Evolutionary conservation across 2,797 vertebrate genomes (phyloP), one percentile per base, ranked within the genome.

Genomic region (Sardinella longiceps): DNA sequence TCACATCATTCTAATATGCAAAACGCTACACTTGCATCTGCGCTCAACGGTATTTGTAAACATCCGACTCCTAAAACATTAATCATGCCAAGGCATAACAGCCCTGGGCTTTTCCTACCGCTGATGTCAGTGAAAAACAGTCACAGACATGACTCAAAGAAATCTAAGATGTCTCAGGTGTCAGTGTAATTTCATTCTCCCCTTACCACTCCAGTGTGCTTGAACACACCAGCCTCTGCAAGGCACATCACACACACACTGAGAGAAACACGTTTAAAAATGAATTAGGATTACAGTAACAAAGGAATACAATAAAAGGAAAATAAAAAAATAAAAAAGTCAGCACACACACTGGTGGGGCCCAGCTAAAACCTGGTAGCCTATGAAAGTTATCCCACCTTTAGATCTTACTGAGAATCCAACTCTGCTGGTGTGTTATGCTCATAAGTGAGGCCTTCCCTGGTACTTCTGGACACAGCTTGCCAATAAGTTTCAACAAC

Each of bases 21-120:
- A 60, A 60, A 60, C 10, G n/a, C 56, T 60, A 60, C 7, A n/a
- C 56, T 60, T 7, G 56, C 56, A 25, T 60, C 56, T 60, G 6
- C 11, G 56, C 56, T 60, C 23, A 60, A n/a, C n/a, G 9, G 23
- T 25, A 60, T 60, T 60, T 60, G 56, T 60, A 60, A 60, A 60
- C 56, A 60, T 60, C 56, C n/a, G 56, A 60, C 23, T 25, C n/a
- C 56, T 60, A 60, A 60, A 60, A 60, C 56, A 60, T 60, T 60
- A 60, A 60, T 60, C 56, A 60, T 60, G 56, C 56, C n/a, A 25
- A 60, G 0, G n/a, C 56, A 25, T 9, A 60, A 60, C 56, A 60
- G 56, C 56, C 56, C n/a, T 60, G n/a, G 25, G 56, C 23, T 25
- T 60, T 25, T 7, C n/a, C 56, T 60, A 25, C 56, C 25, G 56